phyloP scores from a whole-genome alignment of 2,888 invertebrate species.

The Lepidocyrtinus sp. region DNA sequence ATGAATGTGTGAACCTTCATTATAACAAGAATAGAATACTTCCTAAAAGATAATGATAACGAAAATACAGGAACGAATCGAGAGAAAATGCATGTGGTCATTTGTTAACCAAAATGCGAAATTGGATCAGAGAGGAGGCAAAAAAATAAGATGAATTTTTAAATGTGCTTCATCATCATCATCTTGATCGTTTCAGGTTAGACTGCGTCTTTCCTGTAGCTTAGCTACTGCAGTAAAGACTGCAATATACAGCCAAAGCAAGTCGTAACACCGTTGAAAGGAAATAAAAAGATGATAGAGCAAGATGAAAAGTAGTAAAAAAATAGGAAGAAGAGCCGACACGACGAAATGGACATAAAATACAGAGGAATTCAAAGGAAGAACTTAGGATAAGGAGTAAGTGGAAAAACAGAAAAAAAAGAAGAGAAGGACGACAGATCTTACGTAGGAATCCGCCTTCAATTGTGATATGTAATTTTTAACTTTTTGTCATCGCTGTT shows the following conservation, averaged over 20 bases:
- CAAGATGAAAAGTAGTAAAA: constrained; percentile 58
- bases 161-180: constrained; percentile 5
- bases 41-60: constrained; percentile 27
- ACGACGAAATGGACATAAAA: constrained; percentile 29
- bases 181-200: not conserved
- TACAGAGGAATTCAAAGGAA: constrained; percentile 48
- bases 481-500: constrained; percentile 70
- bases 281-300: constrained; percentile 59
- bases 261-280: constrained; percentile 41
- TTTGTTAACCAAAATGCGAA: constrained; percentile 33
- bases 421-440: constrained; percentile 67
- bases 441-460: constrained; percentile 70
- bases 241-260: constrained; percentile 31
- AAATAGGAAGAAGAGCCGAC: constrained; percentile 33
- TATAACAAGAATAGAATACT: no score
- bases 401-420: constrained; percentile 49
- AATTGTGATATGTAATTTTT: constrained; percentile 70
- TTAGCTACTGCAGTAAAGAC: not conserved
- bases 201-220: not conserved
- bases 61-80: constrained; percentile 47
- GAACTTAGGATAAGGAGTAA: constrained; percentile 41
- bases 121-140: constrained; percentile 55
- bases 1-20: no score
- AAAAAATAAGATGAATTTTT: constrained; percentile 40
- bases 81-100: constrained; percentile 47